Evolutionary conservation across 1,140 invertebrate genomes (phyloP), one percentile per base, ranked within the genome.

Genomic region (Drosophila nebulosa): DNA sequence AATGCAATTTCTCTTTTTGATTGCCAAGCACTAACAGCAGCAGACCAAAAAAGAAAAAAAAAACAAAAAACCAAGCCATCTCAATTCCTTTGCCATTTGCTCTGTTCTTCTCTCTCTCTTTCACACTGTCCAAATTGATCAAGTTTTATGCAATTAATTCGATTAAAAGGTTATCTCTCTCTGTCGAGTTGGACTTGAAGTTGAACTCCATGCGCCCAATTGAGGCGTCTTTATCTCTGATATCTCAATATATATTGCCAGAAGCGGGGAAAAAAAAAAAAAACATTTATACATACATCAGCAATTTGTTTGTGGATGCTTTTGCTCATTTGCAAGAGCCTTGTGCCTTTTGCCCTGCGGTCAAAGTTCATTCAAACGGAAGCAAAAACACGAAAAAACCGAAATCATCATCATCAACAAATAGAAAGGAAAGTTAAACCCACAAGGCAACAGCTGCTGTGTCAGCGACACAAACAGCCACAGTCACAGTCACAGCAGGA

Each of bases 101-200:
- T 4, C 7, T 21, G 2, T 46, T 9, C 10, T 18, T 9, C 7
- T 21, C 7, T 21, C 16, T 10, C n/a, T n/a, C n/a, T 9, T 30
- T 30, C 2, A 16, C 16, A 21, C 39, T 46, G 39, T 6, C 7
- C 9, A 9, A 60, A 67, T 50, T 39, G 56, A 36, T 60, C 60
- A 32, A 76, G 73, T 69, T 69, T 63, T 77, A 60, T 74, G 73
- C 80, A 85, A 85, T 85, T 85, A 85, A 85, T 77, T 85, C 77
- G 80, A 85, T 85, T 85, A 85, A 79, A 79, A 57, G 69, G 69
- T 55, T 36, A n/a, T 36, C 4, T 12, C 27, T 30, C 39, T 42
- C n/a, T 42, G 16, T 42, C 16, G 39, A 42, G 6, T 16, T 42
- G 39, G 14, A 42, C 39, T 42, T 42, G 14, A 42, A 42, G 14